Percentiles rank a stretch among this genome's conserved stretches.
These are phyloP conservation scores for Geopemphigus sp. DNA, from an alignment of 1,140 invertebrate species.

Conservation along the genomic window DNA sequence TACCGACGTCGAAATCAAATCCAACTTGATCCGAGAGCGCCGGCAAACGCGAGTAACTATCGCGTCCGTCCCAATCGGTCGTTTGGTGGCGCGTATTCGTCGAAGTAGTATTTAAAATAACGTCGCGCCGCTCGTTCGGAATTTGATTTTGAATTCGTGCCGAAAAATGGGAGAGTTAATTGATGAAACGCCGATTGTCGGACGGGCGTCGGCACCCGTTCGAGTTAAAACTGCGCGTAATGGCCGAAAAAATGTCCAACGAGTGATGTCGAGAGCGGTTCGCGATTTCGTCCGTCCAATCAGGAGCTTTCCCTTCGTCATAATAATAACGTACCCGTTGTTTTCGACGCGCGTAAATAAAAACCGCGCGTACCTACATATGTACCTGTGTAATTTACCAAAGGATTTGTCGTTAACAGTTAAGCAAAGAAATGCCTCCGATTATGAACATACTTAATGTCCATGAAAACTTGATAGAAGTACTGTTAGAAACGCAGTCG, in stretches of 20 bases:
- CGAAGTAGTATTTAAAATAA: too few relatives aligned
- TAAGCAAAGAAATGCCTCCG: conserved; percentile 95
- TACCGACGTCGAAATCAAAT: not conserved
- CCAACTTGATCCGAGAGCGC: too few relatives aligned
- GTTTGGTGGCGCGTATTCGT: too few relatives aligned
- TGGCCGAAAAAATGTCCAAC: not conserved
- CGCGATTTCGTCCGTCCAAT: too few relatives aligned
- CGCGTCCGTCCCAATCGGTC: too few relatives aligned
- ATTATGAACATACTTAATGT: conserved; percentile 94
- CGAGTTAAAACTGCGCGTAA: not conserved
- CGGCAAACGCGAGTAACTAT: too few relatives aligned
- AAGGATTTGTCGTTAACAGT: conserved; percentile 57
- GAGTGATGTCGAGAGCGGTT: not conserved
- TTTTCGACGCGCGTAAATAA: not conserved
- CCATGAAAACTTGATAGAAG: conserved; percentile 97
- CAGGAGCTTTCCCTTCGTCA: not conserved
- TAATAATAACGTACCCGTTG: not conserved
- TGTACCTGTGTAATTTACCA: not conserved
- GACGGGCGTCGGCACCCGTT: too few relatives aligned
- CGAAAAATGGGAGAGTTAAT: too few relatives aligned
- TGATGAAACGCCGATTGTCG: too few relatives aligned
- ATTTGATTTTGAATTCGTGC: too few relatives aligned
- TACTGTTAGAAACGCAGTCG: conserved; percentile 89
- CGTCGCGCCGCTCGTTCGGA: too few relatives aligned
- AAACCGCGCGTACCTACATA: not conserved